Evolutionary conservation across 2,888 invertebrate species (phyloP), one percentile per base, ranked within the genome.

Genomic region (Stegophylla sp.): DNA sequence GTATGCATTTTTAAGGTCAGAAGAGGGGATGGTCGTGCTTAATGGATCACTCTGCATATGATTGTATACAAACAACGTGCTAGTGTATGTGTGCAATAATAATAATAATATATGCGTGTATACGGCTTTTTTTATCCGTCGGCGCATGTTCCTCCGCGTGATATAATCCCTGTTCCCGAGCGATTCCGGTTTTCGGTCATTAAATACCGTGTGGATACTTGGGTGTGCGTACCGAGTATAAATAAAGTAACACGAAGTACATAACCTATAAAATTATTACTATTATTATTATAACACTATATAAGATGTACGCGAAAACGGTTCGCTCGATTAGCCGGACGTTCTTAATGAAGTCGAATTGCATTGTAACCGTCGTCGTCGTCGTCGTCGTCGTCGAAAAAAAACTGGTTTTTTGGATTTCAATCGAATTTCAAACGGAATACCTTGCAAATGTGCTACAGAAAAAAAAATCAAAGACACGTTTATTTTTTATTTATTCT

Each of bases 351-450:
- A 64, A 64, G 20, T 64, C 23, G 72, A 10, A 72, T 72, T 59
- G 53, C 28, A 13, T 20, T 3, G 34, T 41, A 17, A 34, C 13
- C 59, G 59, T 28, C 17, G 51, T n/a, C 41, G 53, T 17, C 53
- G 20, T 56, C n/a, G n/a, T n/a, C n/a, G 71, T 23, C 41, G 20
- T 41, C 3, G 7, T 5, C 3, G 53, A 15, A 17, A 56, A 72
- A 72, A 56, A 72, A 72, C 72, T 72, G 72, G 72, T 72, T 72
- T 34, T 71, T 59, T 12, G 41, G 56, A 59, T 43, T 13, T 28
- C 34, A 51, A 41, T 53, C 71, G 15, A 9, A 67, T 17, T 34
- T 51, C n/a, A 51, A 34, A 23, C 23, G 20, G 51, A 69, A 53
- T 56, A 56, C 34, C 20, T 71, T 7, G 34, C 34, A 7, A 34